phyloP scores from a whole-genome alignment of 2,888 invertebrate species.

The Cataglyphis altisquamis region DNA sequence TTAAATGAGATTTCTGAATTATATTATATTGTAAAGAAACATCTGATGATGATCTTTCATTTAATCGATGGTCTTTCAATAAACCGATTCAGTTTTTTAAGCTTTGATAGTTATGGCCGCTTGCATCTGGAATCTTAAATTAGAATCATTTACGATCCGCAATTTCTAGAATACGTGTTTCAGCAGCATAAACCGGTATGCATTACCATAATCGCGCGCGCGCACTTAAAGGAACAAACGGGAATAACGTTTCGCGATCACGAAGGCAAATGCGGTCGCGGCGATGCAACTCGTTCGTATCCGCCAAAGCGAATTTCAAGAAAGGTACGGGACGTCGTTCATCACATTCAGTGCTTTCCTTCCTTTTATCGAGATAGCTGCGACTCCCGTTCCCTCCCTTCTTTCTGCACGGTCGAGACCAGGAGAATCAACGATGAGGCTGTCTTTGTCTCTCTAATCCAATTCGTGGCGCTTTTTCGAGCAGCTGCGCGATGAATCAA shows the following conservation, averaged over 20 bases:
- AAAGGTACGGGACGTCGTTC: conserved; percentile 51
- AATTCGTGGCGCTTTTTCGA: conserved; percentile 47
- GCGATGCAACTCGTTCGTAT: conserved; percentile 45
- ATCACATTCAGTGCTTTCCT: conserved; percentile 54
- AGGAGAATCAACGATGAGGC: conserved; percentile 47
- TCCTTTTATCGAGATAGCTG: conserved; percentile 54
- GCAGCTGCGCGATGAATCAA: conserved; percentile 55
- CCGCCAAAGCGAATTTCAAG: conserved; percentile 57
- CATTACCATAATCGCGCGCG: conserved; percentile 43
- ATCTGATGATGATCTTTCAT: neutral
- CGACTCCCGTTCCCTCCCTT: conserved; percentile 18
- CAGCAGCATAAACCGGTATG: conserved; percentile 34
- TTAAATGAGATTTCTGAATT: neutral
- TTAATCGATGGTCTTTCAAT: neutral
- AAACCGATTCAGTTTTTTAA: neutral
- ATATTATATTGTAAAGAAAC: neutral
- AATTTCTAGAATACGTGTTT: conserved; percentile 50
- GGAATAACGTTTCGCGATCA: conserved; percentile 53
- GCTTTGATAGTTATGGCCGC: neutral
- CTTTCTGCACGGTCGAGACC: conserved; percentile 25
- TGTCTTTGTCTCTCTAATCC: conserved; percentile 47
- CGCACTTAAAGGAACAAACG: conserved; percentile 42
- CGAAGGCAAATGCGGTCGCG: conserved; percentile 50
- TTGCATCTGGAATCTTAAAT: conserved; percentile 25
- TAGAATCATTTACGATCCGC: conserved; percentile 28